phyloP scores from a whole-genome alignment of 2,888 invertebrate genomes.

The Drosophila flavopinicola region DNA sequence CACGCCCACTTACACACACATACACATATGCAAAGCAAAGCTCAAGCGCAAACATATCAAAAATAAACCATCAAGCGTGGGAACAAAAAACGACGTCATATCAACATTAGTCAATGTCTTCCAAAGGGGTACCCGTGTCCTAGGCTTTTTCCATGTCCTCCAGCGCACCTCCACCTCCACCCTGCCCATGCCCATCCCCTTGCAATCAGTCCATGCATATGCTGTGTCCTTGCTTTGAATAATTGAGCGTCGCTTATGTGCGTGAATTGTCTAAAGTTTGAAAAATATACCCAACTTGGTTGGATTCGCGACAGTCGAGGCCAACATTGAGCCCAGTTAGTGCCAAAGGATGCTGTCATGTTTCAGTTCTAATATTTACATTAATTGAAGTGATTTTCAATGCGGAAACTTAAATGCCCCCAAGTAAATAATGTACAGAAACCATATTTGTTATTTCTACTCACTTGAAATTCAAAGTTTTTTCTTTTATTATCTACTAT shows the following conservation, averaged over 20 bases:
- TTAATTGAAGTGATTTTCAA: too few relatives aligned
- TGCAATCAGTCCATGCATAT: conserved; percentile 18
- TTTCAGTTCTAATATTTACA: too few relatives aligned
- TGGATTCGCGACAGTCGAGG: conserved; percentile 21
- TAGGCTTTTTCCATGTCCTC: conserved; percentile 49
- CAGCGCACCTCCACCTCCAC: conserved; percentile 10
- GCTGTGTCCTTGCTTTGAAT: conserved; percentile 54
- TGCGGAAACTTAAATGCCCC: too few relatives aligned
- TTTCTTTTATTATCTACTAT: too few relatives aligned
- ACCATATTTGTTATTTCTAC: too few relatives aligned
- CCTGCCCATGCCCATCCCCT: too few relatives aligned
- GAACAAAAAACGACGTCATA: conserved; percentile 60
- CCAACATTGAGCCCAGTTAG: not conserved
- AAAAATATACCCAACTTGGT: conserved; percentile 68
- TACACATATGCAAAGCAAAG: conserved; percentile 39
- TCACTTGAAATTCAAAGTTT: too few relatives aligned
- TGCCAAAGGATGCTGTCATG: too few relatives aligned
- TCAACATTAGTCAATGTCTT: conserved; percentile 80
- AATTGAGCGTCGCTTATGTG: conserved; percentile 58
- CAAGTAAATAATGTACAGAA: too few relatives aligned
- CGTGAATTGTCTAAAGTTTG: conserved; percentile 68
- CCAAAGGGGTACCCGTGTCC: conserved; percentile 70
- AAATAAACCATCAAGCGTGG: conserved; percentile 62
- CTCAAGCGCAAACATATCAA: conserved; percentile 71
- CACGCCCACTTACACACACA: conserved; percentile 14